Evolutionary conservation across 1,140 invertebrate species (phyloP), one percentile per base, ranked within the genome.

Genomic region (Liolophura sinensis): DNA sequence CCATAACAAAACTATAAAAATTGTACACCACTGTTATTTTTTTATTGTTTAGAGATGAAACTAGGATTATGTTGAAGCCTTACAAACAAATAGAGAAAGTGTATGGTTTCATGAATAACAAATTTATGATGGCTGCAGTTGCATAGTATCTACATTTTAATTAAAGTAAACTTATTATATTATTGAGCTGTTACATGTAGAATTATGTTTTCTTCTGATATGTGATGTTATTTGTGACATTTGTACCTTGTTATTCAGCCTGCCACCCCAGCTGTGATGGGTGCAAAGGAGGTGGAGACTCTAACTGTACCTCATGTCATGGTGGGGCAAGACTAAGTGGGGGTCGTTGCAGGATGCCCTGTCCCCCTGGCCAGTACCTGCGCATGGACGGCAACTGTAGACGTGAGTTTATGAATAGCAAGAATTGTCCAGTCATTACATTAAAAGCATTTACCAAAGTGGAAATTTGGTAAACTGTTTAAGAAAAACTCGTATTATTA

Each of bases 181-280:
- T n/a, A 54, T 20, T 54, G n/a, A 5, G 24, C n/a, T 20, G 51
- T 24, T 20, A 24, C n/a, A 20, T 24, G 24, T 12, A n/a, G n/a
- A n/a, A n/a, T n/a, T 54, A 12, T 20, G 3, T 54, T 24, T 3
- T 54, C 3, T 20, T n/a, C n/a, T n/a, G n/a, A 20, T 54, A 24
- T 65, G 31, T 11, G 20, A 59, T 24, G 51, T 60, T 20, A 24
- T 27, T 31, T 52, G 27, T 52, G 14, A 16, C 31, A 20, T 52
- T 61, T 49, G 25, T 60, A 48, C 22, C 7, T 40, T 54, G n/a
- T 12, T n/a, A 7, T 58, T 18, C 66, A 75, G 73, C 56, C 46
- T 76, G 74, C 62, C 68, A 72, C 52, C 69, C 73, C 0, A 68
- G 64, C 27, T 76, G 74, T 73, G 46, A 51, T 11, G 61, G 55